Conservation (phyloP, 2,888 invertebrate species). For the Meta bourneti region DNA sequence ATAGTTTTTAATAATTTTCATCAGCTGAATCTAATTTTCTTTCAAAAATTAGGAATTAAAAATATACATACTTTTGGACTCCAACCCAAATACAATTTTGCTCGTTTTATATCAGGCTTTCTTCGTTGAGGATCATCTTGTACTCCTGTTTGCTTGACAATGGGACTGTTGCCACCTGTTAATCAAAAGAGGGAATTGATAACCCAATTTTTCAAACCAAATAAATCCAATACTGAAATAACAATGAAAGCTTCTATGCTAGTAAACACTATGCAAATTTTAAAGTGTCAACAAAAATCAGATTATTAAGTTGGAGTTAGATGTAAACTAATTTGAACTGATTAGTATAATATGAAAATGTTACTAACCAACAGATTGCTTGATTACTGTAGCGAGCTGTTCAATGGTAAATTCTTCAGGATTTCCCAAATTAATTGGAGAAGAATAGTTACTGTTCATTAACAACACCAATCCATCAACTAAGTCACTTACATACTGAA, state of each 20-base stretch:
- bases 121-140: slow-evolving; percentile 98
- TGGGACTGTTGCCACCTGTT: slow-evolving; percentile 91
- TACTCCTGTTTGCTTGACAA: slow-evolving; percentile 91
- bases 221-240: too few relatives aligned
- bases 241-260: not conserved
- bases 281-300: not conserved
- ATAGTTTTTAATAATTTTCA: not conserved
- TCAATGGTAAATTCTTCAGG: slow-evolving; percentile 98
- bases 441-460: slow-evolving; percentile 95
- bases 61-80: slow-evolving; percentile 87
- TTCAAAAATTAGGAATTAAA: not conserved
- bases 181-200: not conserved
- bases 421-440: slow-evolving; percentile 97
- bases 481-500: slow-evolving; percentile 98
- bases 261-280: not conserved
- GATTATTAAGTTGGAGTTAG: too few relatives aligned
- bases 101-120: slow-evolving; percentile 94
- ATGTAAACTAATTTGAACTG: too few relatives aligned
- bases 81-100: slow-evolving; percentile 92
- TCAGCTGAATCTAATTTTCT: not conserved
- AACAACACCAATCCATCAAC: slow-evolving; percentile 95
- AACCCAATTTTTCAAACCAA: too few relatives aligned
- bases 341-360: too few relatives aligned
- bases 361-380: slow-evolving; percentile 82
- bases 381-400: slow-evolving; percentile 84